These are phyloP conservation scores for Globia sparganii DNA, from an alignment of 2,888 invertebrate species.

Conservation along the genomic window DNA sequence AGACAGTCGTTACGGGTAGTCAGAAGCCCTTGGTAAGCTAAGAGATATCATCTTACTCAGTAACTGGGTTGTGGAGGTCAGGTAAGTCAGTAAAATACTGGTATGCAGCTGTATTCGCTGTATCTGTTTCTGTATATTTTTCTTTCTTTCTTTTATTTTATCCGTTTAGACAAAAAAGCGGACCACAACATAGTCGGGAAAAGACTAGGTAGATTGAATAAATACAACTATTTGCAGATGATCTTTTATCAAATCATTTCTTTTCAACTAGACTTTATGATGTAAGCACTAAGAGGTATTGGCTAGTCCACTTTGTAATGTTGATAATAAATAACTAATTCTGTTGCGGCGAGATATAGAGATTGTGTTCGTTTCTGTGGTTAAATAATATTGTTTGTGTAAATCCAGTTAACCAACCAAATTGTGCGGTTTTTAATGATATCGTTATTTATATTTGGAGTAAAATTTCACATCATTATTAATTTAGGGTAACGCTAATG, in stretches of 20 bases:
- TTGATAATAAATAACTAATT: neutral
- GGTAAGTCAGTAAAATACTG: too few relatives aligned
- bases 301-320: neutral
- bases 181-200: too few relatives aligned
- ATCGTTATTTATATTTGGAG: conserved; percentile 23
- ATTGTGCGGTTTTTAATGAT: conserved; percentile 45
- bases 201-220: too few relatives aligned
- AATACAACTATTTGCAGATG: neutral
- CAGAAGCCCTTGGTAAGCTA: too few relatives aligned
- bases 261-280: neutral
- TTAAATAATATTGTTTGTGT: conserved; percentile 19
- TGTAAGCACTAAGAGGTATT: neutral
- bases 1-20: too few relatives aligned
- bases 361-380: conserved; percentile 19
- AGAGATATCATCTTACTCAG: too few relatives aligned
- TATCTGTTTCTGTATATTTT: too few relatives aligned
- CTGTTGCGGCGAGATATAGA: neutral
- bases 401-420: conserved; percentile 12
- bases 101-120: too few relatives aligned
- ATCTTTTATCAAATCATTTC: neutral
- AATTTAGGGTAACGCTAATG: conserved; percentile 11
- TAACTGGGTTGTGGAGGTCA: too few relatives aligned
- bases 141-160: too few relatives aligned
- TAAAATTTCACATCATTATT: conserved; percentile 25
- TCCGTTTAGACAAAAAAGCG: too few relatives aligned